Evolutionary conservation across 2,888 invertebrate genomes (phyloP).

Genomic region (Invenusta paracnida): DNA sequence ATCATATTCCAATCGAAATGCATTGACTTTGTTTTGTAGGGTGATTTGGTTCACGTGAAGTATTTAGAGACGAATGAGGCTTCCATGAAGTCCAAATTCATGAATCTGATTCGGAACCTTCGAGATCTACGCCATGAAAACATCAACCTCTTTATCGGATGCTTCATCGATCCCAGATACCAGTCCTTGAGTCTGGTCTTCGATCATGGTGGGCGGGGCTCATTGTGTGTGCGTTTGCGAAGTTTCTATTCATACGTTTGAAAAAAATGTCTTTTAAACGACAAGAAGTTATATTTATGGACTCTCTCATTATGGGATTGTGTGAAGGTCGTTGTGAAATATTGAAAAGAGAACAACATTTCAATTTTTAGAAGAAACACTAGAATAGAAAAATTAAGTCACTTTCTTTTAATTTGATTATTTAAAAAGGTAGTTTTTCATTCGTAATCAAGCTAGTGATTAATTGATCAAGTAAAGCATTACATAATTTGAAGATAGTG

Average conservation of each 20-base stretch:
- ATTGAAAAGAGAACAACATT: no score
- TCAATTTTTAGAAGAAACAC: no score
- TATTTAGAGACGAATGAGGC: conserved; percentile 69
- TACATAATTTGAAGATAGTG: no score
- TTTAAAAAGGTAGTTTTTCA: no score
- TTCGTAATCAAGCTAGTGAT: no score
- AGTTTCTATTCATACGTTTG: not conserved
- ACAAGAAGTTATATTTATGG: not conserved
- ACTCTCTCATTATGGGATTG: no score
- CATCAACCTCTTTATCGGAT: conserved; percentile 80
- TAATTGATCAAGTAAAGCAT: no score
- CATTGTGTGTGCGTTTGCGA: conserved; percentile 60
- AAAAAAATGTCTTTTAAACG: no score
- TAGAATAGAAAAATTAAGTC: no score
- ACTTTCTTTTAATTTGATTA: no score
- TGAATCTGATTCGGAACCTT: conserved; percentile 63
- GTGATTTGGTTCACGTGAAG: conserved; percentile 81
- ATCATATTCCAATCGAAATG: not conserved
- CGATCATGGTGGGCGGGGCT: conserved; percentile 81
- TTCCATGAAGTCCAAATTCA: conserved; percentile 73
- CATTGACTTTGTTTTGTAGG: conserved; percentile 64
- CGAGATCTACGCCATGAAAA: conserved; percentile 85
- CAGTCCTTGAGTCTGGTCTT: conserved; percentile 65
- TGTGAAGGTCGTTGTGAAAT: no score
- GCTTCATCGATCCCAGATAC: conserved; percentile 69